Evolutionary conservation across 2,797 vertebrate species (phyloP).

Genomic region (Margarornis squamiger): DNA sequence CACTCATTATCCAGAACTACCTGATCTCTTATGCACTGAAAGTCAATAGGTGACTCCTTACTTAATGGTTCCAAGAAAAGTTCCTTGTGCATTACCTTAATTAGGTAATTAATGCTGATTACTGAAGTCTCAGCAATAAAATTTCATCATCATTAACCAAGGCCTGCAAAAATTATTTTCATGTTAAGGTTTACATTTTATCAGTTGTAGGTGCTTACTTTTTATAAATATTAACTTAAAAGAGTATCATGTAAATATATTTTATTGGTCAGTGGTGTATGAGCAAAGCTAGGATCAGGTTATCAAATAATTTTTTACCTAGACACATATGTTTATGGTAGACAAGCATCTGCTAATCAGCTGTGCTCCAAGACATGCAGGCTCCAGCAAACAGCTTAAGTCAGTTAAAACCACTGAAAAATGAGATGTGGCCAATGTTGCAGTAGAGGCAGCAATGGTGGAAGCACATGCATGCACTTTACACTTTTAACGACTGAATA

Average conservation of each 20-base stretch:
- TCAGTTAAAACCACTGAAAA: neutral
- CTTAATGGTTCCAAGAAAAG: neutral
- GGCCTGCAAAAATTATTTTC: neutral
- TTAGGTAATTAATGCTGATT: neutral
- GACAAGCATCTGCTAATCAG: slow-evolving; percentile 7
- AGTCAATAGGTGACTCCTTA: neutral
- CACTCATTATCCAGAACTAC: neutral
- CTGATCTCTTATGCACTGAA: neutral
- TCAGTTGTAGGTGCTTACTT: neutral
- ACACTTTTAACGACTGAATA: neutral
- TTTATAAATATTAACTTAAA: neutral
- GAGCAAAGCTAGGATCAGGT: neutral
- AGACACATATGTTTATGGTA: neutral
- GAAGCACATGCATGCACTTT: neutral
- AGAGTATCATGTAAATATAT: neutral
- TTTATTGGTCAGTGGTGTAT: neutral
- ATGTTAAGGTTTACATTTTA: neutral
- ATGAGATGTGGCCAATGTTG: neutral
- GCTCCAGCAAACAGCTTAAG: neutral
- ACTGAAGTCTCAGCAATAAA: neutral
- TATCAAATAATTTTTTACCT: neutral
- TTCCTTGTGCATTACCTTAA: neutral
- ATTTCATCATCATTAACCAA: neutral
- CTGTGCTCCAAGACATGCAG: neutral
- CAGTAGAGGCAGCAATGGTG: neutral